Evolutionary conservation across 1,140 invertebrate genomes (phyloP).

Genomic region (Drosophila albomicans): DNA sequence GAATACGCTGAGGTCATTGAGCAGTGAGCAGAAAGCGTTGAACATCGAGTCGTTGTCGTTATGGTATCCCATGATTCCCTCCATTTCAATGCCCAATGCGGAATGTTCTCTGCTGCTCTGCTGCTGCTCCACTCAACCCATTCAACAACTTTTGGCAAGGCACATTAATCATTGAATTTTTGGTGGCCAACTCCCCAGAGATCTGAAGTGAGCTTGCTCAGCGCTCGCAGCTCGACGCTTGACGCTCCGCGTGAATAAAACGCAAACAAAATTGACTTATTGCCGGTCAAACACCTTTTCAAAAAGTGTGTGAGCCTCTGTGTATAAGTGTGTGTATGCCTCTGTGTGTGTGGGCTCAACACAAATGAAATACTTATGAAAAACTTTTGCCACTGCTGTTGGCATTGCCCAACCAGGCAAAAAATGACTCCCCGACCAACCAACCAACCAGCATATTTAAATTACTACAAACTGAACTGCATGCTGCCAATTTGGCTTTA

Average conservation of each 20-base stretch:
- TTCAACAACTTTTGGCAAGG: slow-evolving; percentile 71
- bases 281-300: slow-evolving; percentile 82
- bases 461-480: slow-evolving; percentile 67
- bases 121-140: slow-evolving; percentile 51
- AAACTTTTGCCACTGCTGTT: slow-evolving; percentile 60
- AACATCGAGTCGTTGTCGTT: slow-evolving; percentile 38
- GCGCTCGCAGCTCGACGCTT: neutral
- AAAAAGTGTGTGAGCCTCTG: slow-evolving; percentile 56
- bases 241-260: slow-evolving; percentile 66
- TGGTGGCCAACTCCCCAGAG: slow-evolving; percentile 76
- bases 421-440: slow-evolving; percentile 36
- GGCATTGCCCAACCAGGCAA: slow-evolving; percentile 13
- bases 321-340: slow-evolving; percentile 43
- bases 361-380: slow-evolving; percentile 79
- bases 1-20: slow-evolving; percentile 82
- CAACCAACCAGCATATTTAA: slow-evolving; percentile 66
- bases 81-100: slow-evolving; percentile 6
- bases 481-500: slow-evolving; percentile 67
- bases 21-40: slow-evolving; percentile 23
- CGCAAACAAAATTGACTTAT: slow-evolving; percentile 83
- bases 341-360: slow-evolving; percentile 33
- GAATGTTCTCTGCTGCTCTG: slow-evolving; percentile 6
- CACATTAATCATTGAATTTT: slow-evolving; percentile 83
- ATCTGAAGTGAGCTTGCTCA: slow-evolving; percentile 43
- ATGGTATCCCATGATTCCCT: slow-evolving; percentile 17